These are phyloP conservation scores for Podotricha telesiphe DNA, from an alignment of 2,888 invertebrate genomes.

Conservation along the genomic window DNA sequence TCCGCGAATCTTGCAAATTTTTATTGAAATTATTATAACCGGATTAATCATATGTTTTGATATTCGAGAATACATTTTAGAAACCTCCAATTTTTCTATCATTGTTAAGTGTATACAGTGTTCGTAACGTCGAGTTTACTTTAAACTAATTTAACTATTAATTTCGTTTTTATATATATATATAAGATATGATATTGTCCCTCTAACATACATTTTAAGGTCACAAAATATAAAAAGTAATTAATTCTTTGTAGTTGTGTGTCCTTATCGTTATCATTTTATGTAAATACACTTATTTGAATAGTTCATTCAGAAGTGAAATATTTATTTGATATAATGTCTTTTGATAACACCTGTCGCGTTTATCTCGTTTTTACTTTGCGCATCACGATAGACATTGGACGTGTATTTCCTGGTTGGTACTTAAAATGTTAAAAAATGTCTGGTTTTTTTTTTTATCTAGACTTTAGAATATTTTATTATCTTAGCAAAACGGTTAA, in stretches of 20 bases:
- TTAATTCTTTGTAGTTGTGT: neutral
- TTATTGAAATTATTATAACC: no score
- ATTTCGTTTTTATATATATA: no score
- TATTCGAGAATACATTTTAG: no score
- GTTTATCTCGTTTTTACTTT: conserved; percentile 7
- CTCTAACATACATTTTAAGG: neutral
- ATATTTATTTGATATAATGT: conserved; percentile 2
- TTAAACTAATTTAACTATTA: no score
- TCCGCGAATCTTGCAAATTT: no score
- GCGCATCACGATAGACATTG: no score
- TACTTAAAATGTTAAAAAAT: neutral
- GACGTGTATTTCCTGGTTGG: neutral
- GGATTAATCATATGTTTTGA: no score
- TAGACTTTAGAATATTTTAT: neutral
- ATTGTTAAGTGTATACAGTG: no score
- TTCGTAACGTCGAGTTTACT: no score
- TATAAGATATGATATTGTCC: no score
- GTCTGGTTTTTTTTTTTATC: neutral
- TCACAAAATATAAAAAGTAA: neutral
- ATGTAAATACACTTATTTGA: neutral
- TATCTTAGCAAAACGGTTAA: neutral
- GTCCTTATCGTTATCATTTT: neutral
- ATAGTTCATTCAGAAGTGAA: neutral
- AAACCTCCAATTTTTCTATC: no score
- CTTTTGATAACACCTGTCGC: conserved; percentile 10